Percentiles rank a stretch among this genome's conserved stretches.
Conservation (phyloP, 2,113 vertebrate genomes). For the Silurus glanis region DNA sequence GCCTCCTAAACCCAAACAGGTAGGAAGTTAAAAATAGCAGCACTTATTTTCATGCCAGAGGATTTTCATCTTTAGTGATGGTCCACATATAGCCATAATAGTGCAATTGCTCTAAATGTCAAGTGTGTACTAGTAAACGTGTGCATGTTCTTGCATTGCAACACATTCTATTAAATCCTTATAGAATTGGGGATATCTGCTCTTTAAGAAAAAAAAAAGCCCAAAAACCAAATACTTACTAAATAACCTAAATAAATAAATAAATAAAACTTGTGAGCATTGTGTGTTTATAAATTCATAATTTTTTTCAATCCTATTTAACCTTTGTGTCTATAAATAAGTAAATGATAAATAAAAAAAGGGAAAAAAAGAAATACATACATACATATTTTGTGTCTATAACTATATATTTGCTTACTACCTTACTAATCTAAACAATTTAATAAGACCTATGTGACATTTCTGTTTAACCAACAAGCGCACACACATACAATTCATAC, state of each 20-base stretch:
- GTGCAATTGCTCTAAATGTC: not conserved
- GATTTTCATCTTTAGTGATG: conserved; percentile 29
- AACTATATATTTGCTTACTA: not conserved
- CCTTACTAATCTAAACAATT: not conserved
- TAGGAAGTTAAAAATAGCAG: conserved; percentile 28
- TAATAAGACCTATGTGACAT: not conserved
- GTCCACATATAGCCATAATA: conserved; percentile 39
- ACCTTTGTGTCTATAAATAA: not conserved
- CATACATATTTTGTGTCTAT: not conserved
- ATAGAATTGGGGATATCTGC: not conserved
- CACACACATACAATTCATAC: not conserved
- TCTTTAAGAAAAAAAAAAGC: not conserved
- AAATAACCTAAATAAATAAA: not conserved
- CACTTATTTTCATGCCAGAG: conserved; percentile 18
- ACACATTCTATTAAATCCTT: not conserved
- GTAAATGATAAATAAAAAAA: not conserved
- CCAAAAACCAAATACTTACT: not conserved
- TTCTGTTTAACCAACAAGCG: not conserved
- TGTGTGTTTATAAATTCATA: not conserved
- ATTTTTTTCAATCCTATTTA: not conserved
- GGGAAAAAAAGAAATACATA: not conserved
- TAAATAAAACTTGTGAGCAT: not conserved
- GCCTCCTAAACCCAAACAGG: conserved; percentile 32
- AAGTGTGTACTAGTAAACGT: conserved; percentile 18
- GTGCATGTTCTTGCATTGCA: not conserved